Conservation (phyloP, 2,888 invertebrate species). For the Crematogaster levior region DNA sequence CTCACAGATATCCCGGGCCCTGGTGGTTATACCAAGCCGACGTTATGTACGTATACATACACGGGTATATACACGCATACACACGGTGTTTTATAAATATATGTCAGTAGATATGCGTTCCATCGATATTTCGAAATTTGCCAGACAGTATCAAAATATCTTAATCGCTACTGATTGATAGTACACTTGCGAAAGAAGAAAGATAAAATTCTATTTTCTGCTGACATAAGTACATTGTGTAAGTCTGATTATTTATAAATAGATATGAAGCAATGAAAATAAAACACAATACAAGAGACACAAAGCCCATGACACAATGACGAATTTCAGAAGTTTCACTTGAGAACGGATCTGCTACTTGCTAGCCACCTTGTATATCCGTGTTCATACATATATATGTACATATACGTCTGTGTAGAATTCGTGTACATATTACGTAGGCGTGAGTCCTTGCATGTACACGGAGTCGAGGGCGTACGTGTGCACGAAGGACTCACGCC, state of each 20-base stretch:
- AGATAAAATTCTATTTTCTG: neutral
- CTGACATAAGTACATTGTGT: neutral
- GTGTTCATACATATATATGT: neutral
- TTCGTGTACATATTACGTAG: constrained; percentile 38
- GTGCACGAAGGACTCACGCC: constrained; percentile 11
- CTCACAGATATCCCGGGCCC: constrained; percentile 72
- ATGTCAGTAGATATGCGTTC: neutral
- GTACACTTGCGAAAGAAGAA: neutral
- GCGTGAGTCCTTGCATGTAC: constrained; percentile 5
- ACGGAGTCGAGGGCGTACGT: neutral
- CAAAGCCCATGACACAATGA: no score
- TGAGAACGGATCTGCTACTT: constrained; percentile 15
- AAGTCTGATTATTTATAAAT: neutral
- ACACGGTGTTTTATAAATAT: constrained; percentile 48
- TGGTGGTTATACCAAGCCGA: constrained; percentile 67
- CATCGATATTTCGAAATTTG: constrained; percentile 16
- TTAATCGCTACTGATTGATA: constrained; percentile 2
- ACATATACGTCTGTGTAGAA: constrained; percentile 2
- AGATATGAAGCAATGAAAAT: neutral
- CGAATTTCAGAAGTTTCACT: neutral
- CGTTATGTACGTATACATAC: constrained; percentile 37
- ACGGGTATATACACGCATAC: constrained; percentile 43
- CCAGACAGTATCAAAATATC: neutral
- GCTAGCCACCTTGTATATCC: constrained; percentile 6
- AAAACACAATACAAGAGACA: neutral